phyloP scores from a whole-genome alignment of 2,888 invertebrate genomes.

The Drosophila mimica region DNA sequence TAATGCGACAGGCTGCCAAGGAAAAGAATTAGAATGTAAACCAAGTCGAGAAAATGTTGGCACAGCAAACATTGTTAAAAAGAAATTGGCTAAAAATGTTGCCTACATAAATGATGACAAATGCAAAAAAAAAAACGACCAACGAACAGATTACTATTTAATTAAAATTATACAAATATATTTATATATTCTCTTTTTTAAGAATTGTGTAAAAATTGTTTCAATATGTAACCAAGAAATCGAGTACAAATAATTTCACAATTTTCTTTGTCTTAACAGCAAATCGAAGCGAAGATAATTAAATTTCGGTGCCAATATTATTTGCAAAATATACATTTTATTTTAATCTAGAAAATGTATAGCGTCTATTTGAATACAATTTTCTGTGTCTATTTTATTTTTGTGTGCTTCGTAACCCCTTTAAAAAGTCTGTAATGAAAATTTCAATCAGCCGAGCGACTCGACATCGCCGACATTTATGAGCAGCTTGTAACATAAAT shows the following conservation, averaged over 20 bases:
- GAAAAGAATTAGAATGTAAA: conserved; percentile 44
- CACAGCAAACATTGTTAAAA: conserved; percentile 44
- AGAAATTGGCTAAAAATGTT: conserved; percentile 45
- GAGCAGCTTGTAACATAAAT: conserved; percentile 69
- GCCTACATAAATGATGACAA: conserved; percentile 31
- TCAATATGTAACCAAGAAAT: conserved; percentile 12
- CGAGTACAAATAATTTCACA: background rate
- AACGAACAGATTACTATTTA: conserved; percentile 6
- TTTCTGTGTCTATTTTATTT: conserved; percentile 10
- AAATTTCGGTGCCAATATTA: conserved; percentile 1
- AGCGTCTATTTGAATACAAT: background rate
- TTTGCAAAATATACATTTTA: background rate
- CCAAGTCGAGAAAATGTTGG: conserved; percentile 48
- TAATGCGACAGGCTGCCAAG: conserved; percentile 50
- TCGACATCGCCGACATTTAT: conserved; percentile 61
- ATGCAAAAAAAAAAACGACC: conserved; percentile 11
- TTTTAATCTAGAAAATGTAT: background rate
- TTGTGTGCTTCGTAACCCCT: conserved; percentile 9
- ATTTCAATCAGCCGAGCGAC: conserved; percentile 63
- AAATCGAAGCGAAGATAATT: background rate
- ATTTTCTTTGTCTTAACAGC: background rate
- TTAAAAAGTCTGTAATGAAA: conserved; percentile 40
- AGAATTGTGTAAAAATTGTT: background rate
- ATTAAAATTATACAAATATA: conserved; percentile 23
- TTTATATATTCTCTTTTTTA: background rate